Conservation (phyloP, 2,888 invertebrate species). For the Nomada lathburiana region DNA sequence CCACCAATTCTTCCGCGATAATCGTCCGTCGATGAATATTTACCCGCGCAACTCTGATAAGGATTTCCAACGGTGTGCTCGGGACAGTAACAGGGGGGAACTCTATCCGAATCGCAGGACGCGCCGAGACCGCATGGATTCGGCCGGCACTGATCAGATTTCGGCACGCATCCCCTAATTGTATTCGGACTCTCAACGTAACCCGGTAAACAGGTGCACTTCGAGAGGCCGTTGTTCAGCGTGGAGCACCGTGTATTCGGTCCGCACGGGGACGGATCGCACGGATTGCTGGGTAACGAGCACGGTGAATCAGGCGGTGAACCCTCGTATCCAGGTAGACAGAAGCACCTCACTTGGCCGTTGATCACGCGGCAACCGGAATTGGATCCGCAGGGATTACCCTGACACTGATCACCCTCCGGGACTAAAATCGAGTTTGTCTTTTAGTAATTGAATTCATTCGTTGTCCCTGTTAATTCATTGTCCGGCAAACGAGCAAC, state of each 20-base stretch:
- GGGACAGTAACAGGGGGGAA: conserved; percentile 95
- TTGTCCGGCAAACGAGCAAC: no score
- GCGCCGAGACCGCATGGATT: conserved; percentile 93
- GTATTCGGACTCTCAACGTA: conserved; percentile 95
- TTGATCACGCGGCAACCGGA: conserved; percentile 92
- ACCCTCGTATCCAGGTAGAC: conserved; percentile 94
- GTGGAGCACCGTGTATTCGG: conserved; percentile 94
- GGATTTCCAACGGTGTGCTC: conserved; percentile 93
- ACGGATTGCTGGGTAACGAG: conserved; percentile 90
- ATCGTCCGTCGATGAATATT: conserved; percentile 75
- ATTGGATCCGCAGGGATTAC: conserved; percentile 93
- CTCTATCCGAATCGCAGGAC: conserved; percentile 91
- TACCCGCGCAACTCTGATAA: conserved; percentile 89
- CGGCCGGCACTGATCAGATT: conserved; percentile 92
- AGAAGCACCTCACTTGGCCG: conserved; percentile 93
- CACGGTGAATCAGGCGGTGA: conserved; percentile 91
- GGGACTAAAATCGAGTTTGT: conserved; percentile 87
- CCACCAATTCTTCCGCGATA: no score
- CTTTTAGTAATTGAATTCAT: not conserved
- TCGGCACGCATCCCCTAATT: conserved; percentile 92
- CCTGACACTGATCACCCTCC: conserved; percentile 93
- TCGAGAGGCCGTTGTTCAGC: conserved; percentile 91
- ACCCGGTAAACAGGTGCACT: conserved; percentile 94
- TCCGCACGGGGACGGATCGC: conserved; percentile 94
- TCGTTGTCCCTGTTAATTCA: no score